These are phyloP conservation scores for Sclerodermus sp. DNA, from an alignment of 2,888 invertebrate genomes.

Conservation along the genomic window DNA sequence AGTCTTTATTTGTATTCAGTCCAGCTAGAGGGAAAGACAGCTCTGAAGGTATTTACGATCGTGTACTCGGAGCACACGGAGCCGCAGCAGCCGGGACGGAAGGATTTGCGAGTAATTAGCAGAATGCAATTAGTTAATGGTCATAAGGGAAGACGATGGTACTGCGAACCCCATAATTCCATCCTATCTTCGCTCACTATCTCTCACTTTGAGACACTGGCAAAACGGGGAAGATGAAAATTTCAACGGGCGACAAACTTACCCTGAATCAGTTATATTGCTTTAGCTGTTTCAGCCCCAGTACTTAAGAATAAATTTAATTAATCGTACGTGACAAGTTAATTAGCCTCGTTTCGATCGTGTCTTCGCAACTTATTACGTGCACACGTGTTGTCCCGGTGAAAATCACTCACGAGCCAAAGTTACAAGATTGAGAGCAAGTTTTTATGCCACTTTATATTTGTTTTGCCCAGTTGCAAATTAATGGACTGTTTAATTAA, in stretches of 20 bases:
- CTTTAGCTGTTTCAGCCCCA: background rate
- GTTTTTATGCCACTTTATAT: too few species aligned
- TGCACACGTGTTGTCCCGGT: too few species aligned
- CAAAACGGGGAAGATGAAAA: background rate
- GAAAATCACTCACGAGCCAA: too few species aligned
- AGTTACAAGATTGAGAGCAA: too few species aligned
- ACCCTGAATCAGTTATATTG: background rate
- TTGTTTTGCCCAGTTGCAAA: too few species aligned
- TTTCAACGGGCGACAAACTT: background rate
- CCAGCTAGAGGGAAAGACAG: too few species aligned
- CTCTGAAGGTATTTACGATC: conserved; percentile 33
- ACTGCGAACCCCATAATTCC: conserved; percentile 26
- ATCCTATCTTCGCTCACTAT: conserved; percentile 14
- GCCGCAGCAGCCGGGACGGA: conserved; percentile 23
- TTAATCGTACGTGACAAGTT: background rate
- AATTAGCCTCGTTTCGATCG: too few species aligned
- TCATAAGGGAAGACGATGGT: conserved; percentile 27
- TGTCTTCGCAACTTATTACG: too few species aligned
- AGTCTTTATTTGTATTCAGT: conserved; percentile 33
- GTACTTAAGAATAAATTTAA: background rate
- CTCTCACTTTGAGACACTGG: background rate
- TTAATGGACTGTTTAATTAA: too few species aligned
- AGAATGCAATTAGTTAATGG: conserved; percentile 43
- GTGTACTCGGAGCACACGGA: conserved; percentile 27
- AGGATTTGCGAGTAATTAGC: conserved; percentile 39